These are phyloP conservation scores for Pyrgus malvae DNA, from an alignment of 2,888 invertebrate genomes.

Conservation along the genomic window DNA sequence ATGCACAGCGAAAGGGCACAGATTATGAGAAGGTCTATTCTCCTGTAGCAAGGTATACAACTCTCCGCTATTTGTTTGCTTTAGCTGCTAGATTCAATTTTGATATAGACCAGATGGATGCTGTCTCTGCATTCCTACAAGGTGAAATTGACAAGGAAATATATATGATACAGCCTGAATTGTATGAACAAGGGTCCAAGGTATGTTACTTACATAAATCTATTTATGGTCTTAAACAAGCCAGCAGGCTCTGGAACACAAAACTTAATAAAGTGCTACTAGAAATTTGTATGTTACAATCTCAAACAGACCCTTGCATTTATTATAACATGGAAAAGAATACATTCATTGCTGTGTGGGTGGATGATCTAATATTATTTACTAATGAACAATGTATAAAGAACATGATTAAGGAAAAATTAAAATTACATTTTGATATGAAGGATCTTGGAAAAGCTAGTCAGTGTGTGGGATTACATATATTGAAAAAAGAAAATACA, in stretches of 20 bases:
- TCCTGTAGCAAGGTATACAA: conserved; percentile 35
- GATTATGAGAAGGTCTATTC: conserved; percentile 34
- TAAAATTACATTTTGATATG: conserved; percentile 19
- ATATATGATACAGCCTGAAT: conserved; percentile 33
- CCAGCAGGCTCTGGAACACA: conserved; percentile 30
- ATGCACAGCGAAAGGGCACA: conserved; percentile 28
- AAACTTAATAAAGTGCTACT: conserved; percentile 25
- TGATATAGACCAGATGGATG: conserved; percentile 34
- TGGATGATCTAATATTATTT: conserved; percentile 32
- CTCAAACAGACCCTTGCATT: conserved; percentile 32
- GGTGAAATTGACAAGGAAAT: conserved; percentile 34
- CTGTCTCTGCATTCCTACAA: conserved; percentile 34
- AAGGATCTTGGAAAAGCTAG: conserved; percentile 27
- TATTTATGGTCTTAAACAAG: conserved; percentile 31
- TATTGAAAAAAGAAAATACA: background rate
- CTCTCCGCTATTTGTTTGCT: conserved; percentile 30
- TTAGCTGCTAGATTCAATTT: conserved; percentile 24
- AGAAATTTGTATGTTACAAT: conserved; percentile 26
- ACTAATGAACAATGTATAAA: conserved; percentile 6
- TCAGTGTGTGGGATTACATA: conserved; percentile 25
- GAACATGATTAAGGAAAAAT: conserved; percentile 16
- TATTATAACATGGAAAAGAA: conserved; percentile 14
- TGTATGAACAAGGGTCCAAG: background rate
- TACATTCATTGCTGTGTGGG: conserved; percentile 31
- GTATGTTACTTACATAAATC: conserved; percentile 30